These are phyloP conservation scores for Guaruba guarouba DNA, from an alignment of 2,113 vertebrate genomes.

Conservation along the genomic window DNA sequence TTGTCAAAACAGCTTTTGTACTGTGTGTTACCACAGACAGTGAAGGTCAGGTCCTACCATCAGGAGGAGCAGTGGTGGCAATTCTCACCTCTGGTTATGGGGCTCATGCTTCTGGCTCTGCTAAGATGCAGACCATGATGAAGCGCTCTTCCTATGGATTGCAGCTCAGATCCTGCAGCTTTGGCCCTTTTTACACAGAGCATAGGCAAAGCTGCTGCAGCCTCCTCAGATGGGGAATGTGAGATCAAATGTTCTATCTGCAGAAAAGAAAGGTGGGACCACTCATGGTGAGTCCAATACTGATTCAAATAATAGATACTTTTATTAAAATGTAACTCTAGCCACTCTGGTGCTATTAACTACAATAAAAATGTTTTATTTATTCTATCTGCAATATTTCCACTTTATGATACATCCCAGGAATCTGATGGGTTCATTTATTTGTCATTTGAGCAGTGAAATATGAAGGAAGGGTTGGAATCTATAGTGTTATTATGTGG, in stretches of 20 bases:
- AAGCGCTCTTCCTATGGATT: not conserved
- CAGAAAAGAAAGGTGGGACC: not conserved
- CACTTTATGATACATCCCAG: conserved; percentile 24
- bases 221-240: not conserved
- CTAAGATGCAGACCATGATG: rapidly evolving
- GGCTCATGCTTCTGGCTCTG: not conserved
- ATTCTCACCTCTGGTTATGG: not conserved
- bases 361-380: conserved; percentile 58
- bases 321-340: conserved; percentile 52
- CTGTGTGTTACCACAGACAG: rapidly evolving
- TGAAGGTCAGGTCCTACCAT: rapidly evolving
- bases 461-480: conserved; percentile 36
- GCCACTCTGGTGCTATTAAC: conserved; percentile 26
- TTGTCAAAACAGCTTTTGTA: not conserved
- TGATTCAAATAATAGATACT: not conserved
- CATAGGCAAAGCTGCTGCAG: not conserved
- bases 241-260: not conserved
- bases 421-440: conserved; percentile 48
- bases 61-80: not conserved
- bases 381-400: conserved; percentile 51
- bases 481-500: conserved; percentile 33
- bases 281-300: not conserved
- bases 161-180: not conserved
- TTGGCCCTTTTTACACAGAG: not conserved
- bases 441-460: conserved; percentile 55